phyloP scores from a whole-genome alignment of 2,888 invertebrate species.

The Cyclophora albipunctata region DNA sequence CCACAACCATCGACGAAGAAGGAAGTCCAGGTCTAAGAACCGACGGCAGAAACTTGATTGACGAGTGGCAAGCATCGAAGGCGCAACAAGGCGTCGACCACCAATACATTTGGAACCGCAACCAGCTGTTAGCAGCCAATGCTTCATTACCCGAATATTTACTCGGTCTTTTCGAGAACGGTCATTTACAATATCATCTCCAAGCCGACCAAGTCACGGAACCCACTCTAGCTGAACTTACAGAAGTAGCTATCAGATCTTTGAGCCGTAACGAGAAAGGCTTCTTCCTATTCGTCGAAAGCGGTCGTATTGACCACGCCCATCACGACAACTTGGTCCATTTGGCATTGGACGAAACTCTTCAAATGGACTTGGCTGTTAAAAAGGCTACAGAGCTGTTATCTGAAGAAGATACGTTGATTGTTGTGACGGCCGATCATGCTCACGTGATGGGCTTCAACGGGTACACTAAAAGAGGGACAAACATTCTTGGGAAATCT shows the following conservation, averaged over 20 bases:
- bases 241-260: conserved; percentile 78
- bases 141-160: conserved; percentile 71
- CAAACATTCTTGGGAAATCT: conserved; percentile 47
- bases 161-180: conserved; percentile 77
- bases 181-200: conserved; percentile 79
- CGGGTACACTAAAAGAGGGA: conserved; percentile 78
- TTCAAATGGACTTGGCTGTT: conserved; percentile 78
- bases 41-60: conserved; percentile 79
- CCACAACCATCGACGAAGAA: conserved; percentile 59
- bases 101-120: conserved; percentile 74
- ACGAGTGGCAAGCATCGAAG: conserved; percentile 71
- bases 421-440: conserved; percentile 86
- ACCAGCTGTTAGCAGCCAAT: conserved; percentile 60
- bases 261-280: conserved; percentile 78
- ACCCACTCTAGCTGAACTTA: conserved; percentile 75
- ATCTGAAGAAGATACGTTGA: conserved; percentile 75
- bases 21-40: conserved; percentile 52
- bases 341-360: conserved; percentile 79
- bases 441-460: conserved; percentile 81
- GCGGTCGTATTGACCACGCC: conserved; percentile 78
- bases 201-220: conserved; percentile 58
- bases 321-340: conserved; percentile 76
- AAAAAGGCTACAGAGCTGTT: conserved; percentile 57
- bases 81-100: conserved; percentile 27
- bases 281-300: conserved; percentile 84